Conservation (phyloP, 2,113 vertebrate species). For the Tachysurus vachellii region DNA sequence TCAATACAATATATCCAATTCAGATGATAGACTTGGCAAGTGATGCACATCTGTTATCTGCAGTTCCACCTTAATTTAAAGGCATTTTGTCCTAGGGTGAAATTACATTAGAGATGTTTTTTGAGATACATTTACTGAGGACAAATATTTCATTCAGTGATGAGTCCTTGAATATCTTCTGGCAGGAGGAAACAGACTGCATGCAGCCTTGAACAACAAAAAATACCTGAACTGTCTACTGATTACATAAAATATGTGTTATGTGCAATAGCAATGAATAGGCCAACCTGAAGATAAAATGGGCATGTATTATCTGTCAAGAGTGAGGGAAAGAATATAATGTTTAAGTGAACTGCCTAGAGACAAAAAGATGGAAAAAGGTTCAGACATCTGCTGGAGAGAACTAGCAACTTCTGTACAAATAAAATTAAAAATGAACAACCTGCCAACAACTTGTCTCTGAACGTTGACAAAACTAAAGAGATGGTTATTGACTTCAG, state of each 20-base stretch:
- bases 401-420: neutral
- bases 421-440: neutral
- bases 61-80: neutral
- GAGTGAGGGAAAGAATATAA: neutral
- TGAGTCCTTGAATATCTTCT: conserved; percentile 4
- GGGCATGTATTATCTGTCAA: neutral
- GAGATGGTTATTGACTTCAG: too few relatives aligned
- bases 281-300: neutral
- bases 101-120: neutral
- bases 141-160: neutral
- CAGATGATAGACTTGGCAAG: neutral
- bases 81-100: neutral
- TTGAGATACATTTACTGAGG: neutral
- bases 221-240: conserved; percentile 1
- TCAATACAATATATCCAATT: neutral
- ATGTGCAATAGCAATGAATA: neutral
- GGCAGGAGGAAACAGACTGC: neutral
- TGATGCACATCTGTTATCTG: neutral
- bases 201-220: neutral
- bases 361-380: neutral
- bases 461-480: too few relatives aligned
- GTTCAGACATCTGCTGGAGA: neutral
- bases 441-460: too few relatives aligned
- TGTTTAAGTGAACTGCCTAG: neutral
- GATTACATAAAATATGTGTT: neutral